phyloP scores from a whole-genome alignment of 2,888 invertebrate species.

The Molanna angustata region DNA sequence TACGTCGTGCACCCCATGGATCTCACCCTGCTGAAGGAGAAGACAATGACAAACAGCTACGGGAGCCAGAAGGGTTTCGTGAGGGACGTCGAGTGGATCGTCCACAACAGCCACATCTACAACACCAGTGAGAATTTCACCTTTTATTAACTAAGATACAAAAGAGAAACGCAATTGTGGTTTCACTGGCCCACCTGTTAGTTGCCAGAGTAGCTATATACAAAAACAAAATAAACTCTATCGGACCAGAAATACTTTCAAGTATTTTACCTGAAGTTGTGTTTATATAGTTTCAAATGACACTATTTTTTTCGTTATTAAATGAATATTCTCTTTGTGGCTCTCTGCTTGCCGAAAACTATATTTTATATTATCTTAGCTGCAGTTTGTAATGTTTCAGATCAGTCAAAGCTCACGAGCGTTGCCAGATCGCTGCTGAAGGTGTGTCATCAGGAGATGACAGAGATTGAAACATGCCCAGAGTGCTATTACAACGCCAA shows the following conservation, averaged over 20 bases:
- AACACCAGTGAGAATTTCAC: slow-evolving; percentile 83
- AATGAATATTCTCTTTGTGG: not conserved
- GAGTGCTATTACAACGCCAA: slow-evolving; percentile 89
- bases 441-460: slow-evolving; percentile 83
- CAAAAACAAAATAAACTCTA: too few species aligned
- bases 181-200: too few species aligned
- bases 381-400: slow-evolving; percentile 45
- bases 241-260: too few species aligned
- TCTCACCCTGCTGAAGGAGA: slow-evolving; percentile 69
- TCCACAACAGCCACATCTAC: slow-evolving; percentile 89
- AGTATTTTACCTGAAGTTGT: too few species aligned
- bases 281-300: too few species aligned
- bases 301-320: not conserved
- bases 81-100: slow-evolving; percentile 89
- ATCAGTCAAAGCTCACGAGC: slow-evolving; percentile 72
- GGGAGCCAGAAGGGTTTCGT: slow-evolving; percentile 87
- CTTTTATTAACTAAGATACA: too few species aligned
- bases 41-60: slow-evolving; percentile 73
- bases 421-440: slow-evolving; percentile 78
- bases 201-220: too few species aligned
- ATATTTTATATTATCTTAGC: not conserved
- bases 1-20: slow-evolving; percentile 89
- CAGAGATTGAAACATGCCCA: slow-evolving; percentile 90
- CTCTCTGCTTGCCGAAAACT: too few species aligned
- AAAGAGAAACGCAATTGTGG: too few species aligned